Conservation (phyloP, 2,888 invertebrate genomes). For the Cetonia aurata region DNA sequence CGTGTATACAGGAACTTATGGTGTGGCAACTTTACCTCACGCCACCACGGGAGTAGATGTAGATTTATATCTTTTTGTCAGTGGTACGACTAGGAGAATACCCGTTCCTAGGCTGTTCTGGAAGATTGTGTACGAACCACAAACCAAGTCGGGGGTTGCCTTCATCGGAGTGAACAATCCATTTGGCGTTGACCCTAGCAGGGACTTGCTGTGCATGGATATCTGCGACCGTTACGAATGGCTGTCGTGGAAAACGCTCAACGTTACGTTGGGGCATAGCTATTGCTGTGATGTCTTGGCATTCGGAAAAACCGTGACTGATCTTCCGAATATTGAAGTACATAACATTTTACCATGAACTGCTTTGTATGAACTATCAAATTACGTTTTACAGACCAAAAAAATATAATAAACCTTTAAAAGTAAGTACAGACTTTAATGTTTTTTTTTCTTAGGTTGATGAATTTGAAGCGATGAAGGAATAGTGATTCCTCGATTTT, state of each 20-base stretch:
- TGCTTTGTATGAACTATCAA: no score
- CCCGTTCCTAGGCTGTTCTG: conserved; percentile 72
- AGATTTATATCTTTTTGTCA: conserved; percentile 58
- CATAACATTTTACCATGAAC: no score
- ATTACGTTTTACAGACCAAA: no score
- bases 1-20: conserved; percentile 74
- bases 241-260: conserved; percentile 70
- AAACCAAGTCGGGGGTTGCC: conserved; percentile 69
- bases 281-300: conserved; percentile 74
- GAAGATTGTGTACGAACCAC: conserved; percentile 72
- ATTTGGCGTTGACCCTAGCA: conserved; percentile 53
- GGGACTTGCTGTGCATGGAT: conserved; percentile 60
- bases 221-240: conserved; percentile 72
- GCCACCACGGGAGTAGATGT: conserved; percentile 54
- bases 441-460: no score
- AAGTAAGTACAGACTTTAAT: no score
- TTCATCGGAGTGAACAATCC: conserved; percentile 76
- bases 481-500: no score
- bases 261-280: conserved; percentile 70
- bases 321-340: conserved; percentile 36
- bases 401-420: no score
- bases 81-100: conserved; percentile 59
- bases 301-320: conserved; percentile 63
- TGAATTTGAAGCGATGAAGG: no score
- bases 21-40: conserved; percentile 71